Base-by-base conservation (phyloP, 2,888 invertebrate species). In the Chymomyza caudatula region DNA sequence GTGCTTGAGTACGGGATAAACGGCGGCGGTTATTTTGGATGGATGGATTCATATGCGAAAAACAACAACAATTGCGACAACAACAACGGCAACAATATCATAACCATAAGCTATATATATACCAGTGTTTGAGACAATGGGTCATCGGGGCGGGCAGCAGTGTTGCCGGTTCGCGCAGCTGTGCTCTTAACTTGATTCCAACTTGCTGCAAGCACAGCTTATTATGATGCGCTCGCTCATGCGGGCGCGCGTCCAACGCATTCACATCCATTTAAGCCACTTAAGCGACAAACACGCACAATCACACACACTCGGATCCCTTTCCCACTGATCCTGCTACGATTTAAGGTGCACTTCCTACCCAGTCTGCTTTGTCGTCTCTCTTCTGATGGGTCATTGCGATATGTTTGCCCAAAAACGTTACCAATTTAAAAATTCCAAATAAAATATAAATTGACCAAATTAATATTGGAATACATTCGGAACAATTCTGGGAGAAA, bases 401-500 rank as follows among this genome's bases (percentile, higher is more conserved):
- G 86, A 82, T 82, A 82, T 76, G 85, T 74, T 75, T 59, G 67
- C 70, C 68, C 67, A 74, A 85, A 73, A 80, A 76, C 59, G 80
- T 88, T 83, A 86, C 89, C 89, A 89, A 89, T 90, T 89, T 89
- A 89, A 89, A 89, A 89, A 89, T 90, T 89, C 90, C 90, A 88
- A 89, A 88, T 89, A 89, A 89, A 89, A 90, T 89, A 89, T 89
- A 89, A 90, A 90, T 89, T 87, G 90, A 89, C 88, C 89, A 89
- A 89, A 89, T 89, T 89, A 89, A 89, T 89, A 89, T 89, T 77
- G 85, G 83, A 76, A 79, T 84, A 87, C 87, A 87, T 83, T 37
- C 29, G 86, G 79, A 84, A 89, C 89, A 89, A 89, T 89, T 89
- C 90, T 89, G 89, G 84, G 88, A 89, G 87, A 89, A 88, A 87